Conservation (phyloP, 2,888 invertebrate genomes). For the Furcula furcula region DNA sequence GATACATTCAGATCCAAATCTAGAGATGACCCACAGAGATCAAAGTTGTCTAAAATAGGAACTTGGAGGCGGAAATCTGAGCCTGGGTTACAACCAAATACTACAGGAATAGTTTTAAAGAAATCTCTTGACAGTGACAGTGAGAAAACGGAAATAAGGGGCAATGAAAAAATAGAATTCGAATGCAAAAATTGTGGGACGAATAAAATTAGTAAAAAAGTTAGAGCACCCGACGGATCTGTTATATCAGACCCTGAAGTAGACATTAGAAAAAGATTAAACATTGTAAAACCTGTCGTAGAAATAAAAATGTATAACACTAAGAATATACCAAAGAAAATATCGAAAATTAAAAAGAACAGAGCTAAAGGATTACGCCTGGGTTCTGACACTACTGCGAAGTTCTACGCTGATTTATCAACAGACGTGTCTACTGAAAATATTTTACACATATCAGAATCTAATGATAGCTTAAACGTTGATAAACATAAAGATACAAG, state of each 20-base stretch:
- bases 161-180: slow-evolving; percentile 71
- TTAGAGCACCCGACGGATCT: slow-evolving; percentile 46
- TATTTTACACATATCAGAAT: slow-evolving; percentile 84
- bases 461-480: slow-evolving; percentile 82
- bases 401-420: slow-evolving; percentile 85
- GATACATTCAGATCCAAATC: slow-evolving; percentile 77
- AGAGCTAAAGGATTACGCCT: slow-evolving; percentile 79
- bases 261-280: slow-evolving; percentile 46
- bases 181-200: slow-evolving; percentile 74
- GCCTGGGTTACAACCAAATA: slow-evolving; percentile 82
- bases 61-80: slow-evolving; percentile 88
- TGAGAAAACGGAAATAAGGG: slow-evolving; percentile 55
- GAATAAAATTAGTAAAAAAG: slow-evolving; percentile 64
- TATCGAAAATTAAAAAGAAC: slow-evolving; percentile 86
- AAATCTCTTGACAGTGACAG: slow-evolving; percentile 63
- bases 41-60: slow-evolving; percentile 78
- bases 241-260: slow-evolving; percentile 64
- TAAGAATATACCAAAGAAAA: slow-evolving; percentile 87
- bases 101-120: slow-evolving; percentile 49
- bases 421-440: slow-evolving; percentile 84
- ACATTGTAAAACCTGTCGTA: slow-evolving; percentile 53
- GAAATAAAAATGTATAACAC: slow-evolving; percentile 84
- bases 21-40: slow-evolving; percentile 75
- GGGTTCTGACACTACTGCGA: slow-evolving; percentile 79
- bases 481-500: slow-evolving; percentile 53